Evolutionary conservation across 2,113 vertebrate species (phyloP).

Genomic region (Misgurnus mizolepis): DNA sequence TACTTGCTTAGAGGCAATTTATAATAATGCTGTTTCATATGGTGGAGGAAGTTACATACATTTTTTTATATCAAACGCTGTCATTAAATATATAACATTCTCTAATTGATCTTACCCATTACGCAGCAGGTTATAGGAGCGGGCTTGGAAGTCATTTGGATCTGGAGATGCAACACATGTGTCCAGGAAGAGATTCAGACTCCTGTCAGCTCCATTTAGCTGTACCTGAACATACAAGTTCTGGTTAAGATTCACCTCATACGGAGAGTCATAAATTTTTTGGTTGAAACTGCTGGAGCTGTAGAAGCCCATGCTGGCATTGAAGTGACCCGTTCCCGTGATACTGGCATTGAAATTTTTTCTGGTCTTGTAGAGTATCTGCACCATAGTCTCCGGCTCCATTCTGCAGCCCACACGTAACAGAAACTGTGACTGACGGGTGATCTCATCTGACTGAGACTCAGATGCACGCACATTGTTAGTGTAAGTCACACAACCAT

Average conservation of each 20-base stretch:
- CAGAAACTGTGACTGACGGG: not conserved
- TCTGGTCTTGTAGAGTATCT: constrained; percentile 11
- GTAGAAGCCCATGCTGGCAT: constrained; percentile 80
- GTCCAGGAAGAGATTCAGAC: constrained; percentile 78
- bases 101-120: constrained; percentile 74
- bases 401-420: constrained; percentile 24
- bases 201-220: constrained; percentile 62
- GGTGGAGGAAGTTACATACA: no score
- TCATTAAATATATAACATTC: no score
- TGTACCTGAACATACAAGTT: constrained; percentile 76
- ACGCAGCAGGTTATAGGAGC: constrained; percentile 75
- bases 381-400: constrained; percentile 67
- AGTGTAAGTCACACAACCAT: not conserved
- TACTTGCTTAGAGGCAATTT: no score
- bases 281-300: constrained; percentile 69
- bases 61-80: no score
- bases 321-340: constrained; percentile 71
- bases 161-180: constrained; percentile 78
- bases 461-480: constrained; percentile 29
- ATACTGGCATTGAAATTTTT: constrained; percentile 58
- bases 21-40: no score
- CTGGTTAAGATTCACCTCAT: constrained; percentile 78
- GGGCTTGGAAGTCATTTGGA: constrained; percentile 64
- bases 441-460: constrained; percentile 36
- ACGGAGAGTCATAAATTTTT: constrained; percentile 68